A percentile compares a stretch with the other conserved stretches of the same genome.
These are phyloP conservation scores for Noctua comes DNA, from an alignment of 2,888 invertebrate genomes.

Conservation along the genomic window DNA sequence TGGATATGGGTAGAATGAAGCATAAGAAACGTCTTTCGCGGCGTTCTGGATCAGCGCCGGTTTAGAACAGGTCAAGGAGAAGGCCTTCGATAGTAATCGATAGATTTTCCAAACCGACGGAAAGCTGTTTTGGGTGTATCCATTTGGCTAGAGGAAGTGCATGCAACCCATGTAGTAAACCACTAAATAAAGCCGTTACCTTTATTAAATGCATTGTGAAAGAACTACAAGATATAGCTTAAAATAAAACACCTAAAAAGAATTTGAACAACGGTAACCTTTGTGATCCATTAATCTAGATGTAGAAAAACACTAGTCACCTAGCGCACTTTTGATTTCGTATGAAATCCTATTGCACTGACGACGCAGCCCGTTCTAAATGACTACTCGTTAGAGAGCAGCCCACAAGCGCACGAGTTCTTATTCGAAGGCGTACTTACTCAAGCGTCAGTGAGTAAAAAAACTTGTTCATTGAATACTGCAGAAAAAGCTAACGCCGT, in stretches of 20 bases:
- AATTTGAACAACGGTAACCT: conserved; percentile 43
- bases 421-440: conserved; percentile 77
- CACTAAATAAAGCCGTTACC: background rate
- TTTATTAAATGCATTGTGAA: conserved; percentile 6
- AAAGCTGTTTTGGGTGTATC: background rate
- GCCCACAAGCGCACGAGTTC: conserved; percentile 73
- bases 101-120: background rate
- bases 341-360: conserved; percentile 72
- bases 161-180: background rate
- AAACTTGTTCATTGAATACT: conserved; percentile 78
- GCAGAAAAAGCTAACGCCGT: conserved; percentile 68
- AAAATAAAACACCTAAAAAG: conserved; percentile 38
- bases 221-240: background rate
- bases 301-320: conserved; percentile 70
- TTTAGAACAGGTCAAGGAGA: background rate
- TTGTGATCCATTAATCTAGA: conserved; percentile 51
- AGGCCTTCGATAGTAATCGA: background rate
- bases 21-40: background rate
- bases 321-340: conserved; percentile 82
- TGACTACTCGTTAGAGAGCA: conserved; percentile 73
- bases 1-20: background rate
- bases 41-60: background rate
- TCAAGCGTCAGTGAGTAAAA: conserved; percentile 76
- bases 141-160: background rate
- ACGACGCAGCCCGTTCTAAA: conserved; percentile 70